These are phyloP conservation scores for Otocyon megalotis DNA, from an alignment of 2,113 vertebrate genomes.

Conservation along the genomic window DNA sequence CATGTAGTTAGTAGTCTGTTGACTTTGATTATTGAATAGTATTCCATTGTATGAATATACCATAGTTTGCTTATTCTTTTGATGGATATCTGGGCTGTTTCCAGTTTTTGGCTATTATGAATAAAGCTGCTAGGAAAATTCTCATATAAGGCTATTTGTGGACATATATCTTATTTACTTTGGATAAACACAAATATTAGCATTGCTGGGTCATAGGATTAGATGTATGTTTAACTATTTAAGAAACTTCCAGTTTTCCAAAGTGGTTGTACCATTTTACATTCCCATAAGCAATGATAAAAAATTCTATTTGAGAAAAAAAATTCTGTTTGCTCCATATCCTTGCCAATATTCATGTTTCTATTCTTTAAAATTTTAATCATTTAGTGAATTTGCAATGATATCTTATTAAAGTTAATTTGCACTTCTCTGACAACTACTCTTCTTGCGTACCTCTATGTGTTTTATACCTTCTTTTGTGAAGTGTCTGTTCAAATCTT, in stretches of 20 bases:
- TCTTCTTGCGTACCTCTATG: not conserved
- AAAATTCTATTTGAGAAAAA: not conserved
- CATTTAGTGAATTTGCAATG: not conserved
- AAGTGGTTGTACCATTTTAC: not conserved
- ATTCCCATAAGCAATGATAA: not conserved
- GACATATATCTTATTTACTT: not conserved
- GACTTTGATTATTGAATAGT: not conserved
- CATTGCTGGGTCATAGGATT: not conserved
- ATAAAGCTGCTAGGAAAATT: not conserved
- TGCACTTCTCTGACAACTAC: not conserved
- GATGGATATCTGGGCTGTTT: not conserved
- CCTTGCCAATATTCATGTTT: not conserved
- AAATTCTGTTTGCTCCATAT: not conserved
- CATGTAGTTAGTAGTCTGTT: not conserved
- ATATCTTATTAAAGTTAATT: not conserved
- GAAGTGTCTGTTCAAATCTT: not conserved
- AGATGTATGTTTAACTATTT: not conserved
- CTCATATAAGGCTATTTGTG: not conserved
- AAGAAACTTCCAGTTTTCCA: not conserved
- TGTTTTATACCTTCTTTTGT: not conserved
- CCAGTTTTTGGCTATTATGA: not conserved
- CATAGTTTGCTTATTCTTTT: not conserved
- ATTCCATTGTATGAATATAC: not conserved
- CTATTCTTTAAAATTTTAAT: not conserved
- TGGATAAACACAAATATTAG: not conserved